These are phyloP conservation scores for Fabriciana adippe DNA, from an alignment of 2,888 invertebrate species.

Conservation along the genomic window DNA sequence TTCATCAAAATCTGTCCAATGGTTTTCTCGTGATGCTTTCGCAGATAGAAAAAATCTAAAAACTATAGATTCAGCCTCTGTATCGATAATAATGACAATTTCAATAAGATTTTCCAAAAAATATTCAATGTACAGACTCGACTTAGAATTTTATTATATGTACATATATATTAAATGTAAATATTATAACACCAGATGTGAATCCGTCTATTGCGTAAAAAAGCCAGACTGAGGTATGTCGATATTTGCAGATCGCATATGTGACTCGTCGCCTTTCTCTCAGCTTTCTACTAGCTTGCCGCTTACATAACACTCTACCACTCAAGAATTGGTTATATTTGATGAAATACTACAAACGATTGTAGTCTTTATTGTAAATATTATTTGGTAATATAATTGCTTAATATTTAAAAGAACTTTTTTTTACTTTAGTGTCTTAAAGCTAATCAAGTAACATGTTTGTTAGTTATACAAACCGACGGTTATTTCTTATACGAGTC, in stretches of 20 bases:
- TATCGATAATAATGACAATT: too few species aligned
- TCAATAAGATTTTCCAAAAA: too few species aligned
- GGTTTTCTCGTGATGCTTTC: too few species aligned
- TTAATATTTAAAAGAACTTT: not conserved
- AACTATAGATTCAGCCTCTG: too few species aligned
- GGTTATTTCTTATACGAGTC: constrained; percentile 15
- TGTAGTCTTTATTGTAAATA: not conserved
- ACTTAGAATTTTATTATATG: too few species aligned
- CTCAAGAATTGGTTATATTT: constrained; percentile 2
- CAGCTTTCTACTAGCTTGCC: constrained; percentile 59
- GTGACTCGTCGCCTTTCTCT: constrained; percentile 59
- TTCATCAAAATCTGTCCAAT: too few species aligned
- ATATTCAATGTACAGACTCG: too few species aligned
- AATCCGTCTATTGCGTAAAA: constrained; percentile 34
- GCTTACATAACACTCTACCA: constrained; percentile 41
- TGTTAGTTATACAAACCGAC: constrained; percentile 10
- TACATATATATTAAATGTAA: not conserved
- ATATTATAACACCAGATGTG: constrained; percentile 7
- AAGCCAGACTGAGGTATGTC: constrained; percentile 28
- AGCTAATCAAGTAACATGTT: not conserved
- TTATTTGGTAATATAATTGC: not conserved
- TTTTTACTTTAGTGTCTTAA: not conserved
- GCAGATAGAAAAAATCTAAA: too few species aligned
- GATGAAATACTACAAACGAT: constrained; percentile 12
- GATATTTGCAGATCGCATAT: constrained; percentile 51